Percentiles rank a stretch among this genome's conserved stretches.
phyloP scores from a whole-genome alignment of 37 sponge, comb jelly and placozoan species.

The Eunapius fragilis region DNA sequence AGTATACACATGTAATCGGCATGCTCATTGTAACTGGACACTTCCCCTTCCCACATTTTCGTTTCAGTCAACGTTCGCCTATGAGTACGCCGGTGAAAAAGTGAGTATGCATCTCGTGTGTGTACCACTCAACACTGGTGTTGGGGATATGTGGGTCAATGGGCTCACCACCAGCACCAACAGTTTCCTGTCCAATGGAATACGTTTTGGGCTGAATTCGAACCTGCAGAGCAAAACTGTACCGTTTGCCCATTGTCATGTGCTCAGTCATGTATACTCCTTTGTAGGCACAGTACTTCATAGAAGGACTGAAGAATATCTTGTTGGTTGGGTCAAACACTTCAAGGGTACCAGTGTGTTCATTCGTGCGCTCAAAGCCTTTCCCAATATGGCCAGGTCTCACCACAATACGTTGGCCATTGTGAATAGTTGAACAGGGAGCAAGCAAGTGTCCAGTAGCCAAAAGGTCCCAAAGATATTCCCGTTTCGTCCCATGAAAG shows the following conservation, averaged over 20 bases:
- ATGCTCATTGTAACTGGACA: no score
- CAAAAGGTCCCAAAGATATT: conserved; percentile 15
- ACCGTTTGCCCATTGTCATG: background rate
- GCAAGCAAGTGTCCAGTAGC: conserved; percentile 24
- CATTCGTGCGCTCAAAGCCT: conserved; percentile 19
- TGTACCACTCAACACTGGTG: conserved; percentile 22
- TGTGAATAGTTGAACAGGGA: conserved; percentile 21
- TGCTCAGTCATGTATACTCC: conserved; percentile 15
- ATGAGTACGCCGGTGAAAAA: conserved; percentile 32
- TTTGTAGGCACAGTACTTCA: conserved; percentile 5
- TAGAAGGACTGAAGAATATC: conserved; percentile 27
- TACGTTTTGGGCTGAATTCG: conserved; percentile 34
- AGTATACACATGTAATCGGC: no score
- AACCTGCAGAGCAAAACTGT: conserved; percentile 26
- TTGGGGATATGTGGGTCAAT: conserved; percentile 30
- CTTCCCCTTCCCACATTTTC: no score
- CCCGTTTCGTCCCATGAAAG: conserved; percentile 20
- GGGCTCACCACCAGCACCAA: conserved; percentile 2
- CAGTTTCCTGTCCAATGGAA: conserved; percentile 23
- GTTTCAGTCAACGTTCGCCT: background rate
- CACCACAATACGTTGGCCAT: conserved; percentile 4
- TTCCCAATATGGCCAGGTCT: conserved; percentile 13
- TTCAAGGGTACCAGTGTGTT: conserved; percentile 15
- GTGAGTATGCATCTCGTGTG: conserved; percentile 7
- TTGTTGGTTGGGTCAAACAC: conserved; percentile 17